Evolutionary conservation across 2,113 vertebrate species (phyloP).

Genomic region (Ginglymostoma cirratum): DNA sequence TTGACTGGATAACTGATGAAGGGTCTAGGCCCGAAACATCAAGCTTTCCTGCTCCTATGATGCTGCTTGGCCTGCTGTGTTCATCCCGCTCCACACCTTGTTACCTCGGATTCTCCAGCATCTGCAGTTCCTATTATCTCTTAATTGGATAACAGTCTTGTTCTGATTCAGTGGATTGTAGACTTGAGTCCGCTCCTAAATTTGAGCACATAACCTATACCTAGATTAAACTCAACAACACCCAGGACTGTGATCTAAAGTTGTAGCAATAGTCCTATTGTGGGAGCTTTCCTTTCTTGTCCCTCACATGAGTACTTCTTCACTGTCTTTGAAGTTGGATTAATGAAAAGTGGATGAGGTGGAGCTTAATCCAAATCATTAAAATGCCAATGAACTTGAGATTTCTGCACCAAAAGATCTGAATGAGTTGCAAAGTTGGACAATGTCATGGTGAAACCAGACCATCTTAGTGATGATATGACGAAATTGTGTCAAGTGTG

Average conservation of each 20-base stretch:
- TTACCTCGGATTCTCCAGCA: no score
- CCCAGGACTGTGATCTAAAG: neutral
- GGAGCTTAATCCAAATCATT: neutral
- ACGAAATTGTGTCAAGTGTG: no score
- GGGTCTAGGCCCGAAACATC: no score
- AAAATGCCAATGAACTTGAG: no score
- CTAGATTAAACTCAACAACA: neutral
- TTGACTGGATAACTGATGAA: neutral
- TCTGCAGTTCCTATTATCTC: no score
- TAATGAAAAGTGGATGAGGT: neutral
- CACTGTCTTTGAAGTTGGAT: neutral
- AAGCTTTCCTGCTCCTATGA: no score
- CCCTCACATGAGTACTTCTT: neutral
- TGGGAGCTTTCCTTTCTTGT: no score
- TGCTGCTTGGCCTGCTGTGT: no score
- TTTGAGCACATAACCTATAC: neutral
- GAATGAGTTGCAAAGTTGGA: neutral
- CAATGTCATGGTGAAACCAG: neutral
- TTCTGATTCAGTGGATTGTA: neutral
- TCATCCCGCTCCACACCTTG: no score
- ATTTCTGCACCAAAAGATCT: neutral
- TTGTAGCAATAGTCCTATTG: no score
- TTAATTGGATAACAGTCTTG: neutral
- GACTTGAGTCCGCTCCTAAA: neutral
- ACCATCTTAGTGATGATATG: neutral